phyloP scores from a whole-genome alignment of 1,140 invertebrate genomes.

The Ooceraea biroi region DNA sequence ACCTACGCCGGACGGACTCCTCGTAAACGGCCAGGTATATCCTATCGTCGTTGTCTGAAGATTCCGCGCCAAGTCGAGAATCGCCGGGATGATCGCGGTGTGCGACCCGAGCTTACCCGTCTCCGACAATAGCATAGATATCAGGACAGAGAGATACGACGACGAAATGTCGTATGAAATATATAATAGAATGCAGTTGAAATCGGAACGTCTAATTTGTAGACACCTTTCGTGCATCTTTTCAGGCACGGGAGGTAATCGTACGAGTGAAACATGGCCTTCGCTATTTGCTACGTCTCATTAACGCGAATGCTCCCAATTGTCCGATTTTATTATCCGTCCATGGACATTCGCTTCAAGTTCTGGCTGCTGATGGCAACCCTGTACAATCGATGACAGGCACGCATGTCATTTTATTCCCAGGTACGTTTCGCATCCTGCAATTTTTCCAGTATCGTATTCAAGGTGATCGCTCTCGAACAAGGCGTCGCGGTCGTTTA shows the following conservation, averaged over 20 bases:
- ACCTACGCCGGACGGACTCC: slow-evolving; percentile 66
- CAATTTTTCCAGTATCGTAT: background rate
- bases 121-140: background rate
- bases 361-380: slow-evolving; percentile 86
- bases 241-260: slow-evolving; percentile 35
- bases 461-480: background rate
- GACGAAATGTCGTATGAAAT: background rate
- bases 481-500: background rate
- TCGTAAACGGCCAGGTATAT: slow-evolving; percentile 78
- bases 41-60: background rate
- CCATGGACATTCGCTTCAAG: slow-evolving; percentile 85
- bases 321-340: slow-evolving; percentile 87
- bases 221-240: slow-evolving; percentile 9
- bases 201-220: too few species aligned
- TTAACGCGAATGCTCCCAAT: slow-evolving; percentile 77
- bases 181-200: too few species aligned
- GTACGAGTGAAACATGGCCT: slow-evolving; percentile 62
- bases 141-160: background rate
- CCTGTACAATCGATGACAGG: slow-evolving; percentile 85
- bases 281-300: slow-evolving; percentile 72
- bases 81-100: background rate
- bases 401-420: slow-evolving; percentile 78
- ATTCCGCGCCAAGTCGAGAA: too few species aligned
- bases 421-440: slow-evolving; percentile 69
- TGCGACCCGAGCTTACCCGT: background rate